A percentile compares a stretch with the other conserved stretches of the same genome.
These are phyloP conservation scores for Periophthalmus modestus DNA, from an alignment of 2,113 vertebrate genomes.

Conservation along the genomic window DNA sequence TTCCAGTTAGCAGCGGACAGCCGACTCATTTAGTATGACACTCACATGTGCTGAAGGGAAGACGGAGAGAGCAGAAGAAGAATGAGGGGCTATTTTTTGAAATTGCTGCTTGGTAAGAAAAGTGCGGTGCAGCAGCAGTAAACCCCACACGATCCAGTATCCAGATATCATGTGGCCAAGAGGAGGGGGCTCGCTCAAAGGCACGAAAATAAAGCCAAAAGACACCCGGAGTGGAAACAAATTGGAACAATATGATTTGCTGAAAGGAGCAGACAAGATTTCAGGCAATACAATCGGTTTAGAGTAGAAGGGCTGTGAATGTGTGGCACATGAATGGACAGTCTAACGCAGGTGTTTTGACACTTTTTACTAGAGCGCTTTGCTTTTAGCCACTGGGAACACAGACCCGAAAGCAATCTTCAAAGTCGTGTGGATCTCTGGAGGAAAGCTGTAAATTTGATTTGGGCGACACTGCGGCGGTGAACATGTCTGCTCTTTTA, in stretches of 20 bases:
- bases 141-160: conserved; percentile 33
- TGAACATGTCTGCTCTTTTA: conserved; percentile 5
- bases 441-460: conserved; percentile 3
- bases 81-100: conserved; percentile 41
- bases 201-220: conserved; percentile 30
- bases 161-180: conserved; percentile 27
- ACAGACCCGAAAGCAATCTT: not conserved
- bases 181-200: conserved; percentile 7
- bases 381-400: conserved; percentile 9
- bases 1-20: conserved; percentile 27
- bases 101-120: conserved; percentile 43
- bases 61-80: conserved; percentile 27
- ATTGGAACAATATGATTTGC: conserved; percentile 31
- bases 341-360: conserved; percentile 3
- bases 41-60: conserved; percentile 45
- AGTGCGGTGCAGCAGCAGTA: conserved; percentile 30
- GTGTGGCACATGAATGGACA: conserved; percentile 6
- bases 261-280: conserved; percentile 8
- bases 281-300: conserved; percentile 28
- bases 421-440: not conserved
- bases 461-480: not conserved
- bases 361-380: not conserved
- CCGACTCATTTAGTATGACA: conserved; percentile 38
- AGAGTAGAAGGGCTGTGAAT: conserved; percentile 15
- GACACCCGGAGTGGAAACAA: conserved; percentile 15